A percentile compares a stretch with the other conserved stretches of the same genome.
Evolutionary conservation across 2,113 vertebrate genomes (phyloP).

Genomic region (Helogale parvula): DNA sequence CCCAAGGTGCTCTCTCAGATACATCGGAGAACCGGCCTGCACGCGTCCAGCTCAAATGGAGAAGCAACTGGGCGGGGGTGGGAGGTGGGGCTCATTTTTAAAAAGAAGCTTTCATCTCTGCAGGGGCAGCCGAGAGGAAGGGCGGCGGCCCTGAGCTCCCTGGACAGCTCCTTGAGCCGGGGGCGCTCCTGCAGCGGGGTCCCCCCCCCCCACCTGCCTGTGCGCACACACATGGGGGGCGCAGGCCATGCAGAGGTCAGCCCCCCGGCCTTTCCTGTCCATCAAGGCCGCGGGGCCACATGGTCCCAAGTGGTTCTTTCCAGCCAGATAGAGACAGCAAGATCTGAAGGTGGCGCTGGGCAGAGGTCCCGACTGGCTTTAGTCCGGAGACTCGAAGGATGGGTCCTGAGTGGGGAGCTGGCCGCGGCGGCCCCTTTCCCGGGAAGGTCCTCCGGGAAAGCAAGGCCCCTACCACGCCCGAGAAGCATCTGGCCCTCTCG

Average conservation of each 20-base stretch:
- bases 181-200: not conserved
- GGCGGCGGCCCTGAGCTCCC: not conserved
- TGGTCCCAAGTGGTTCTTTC: not conserved
- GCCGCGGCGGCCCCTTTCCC: not conserved
- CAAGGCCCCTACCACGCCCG: not conserved
- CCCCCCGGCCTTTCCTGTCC: not conserved
- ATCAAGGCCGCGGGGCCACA: fast-evolving
- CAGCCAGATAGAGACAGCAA: not conserved
- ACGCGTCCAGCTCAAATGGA: not conserved
- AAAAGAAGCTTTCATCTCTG: not conserved
- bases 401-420: not conserved
- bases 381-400: not conserved
- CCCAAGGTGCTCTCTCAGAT: not conserved
- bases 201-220: fast-evolving
- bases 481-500: not conserved
- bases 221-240: too few species aligned
- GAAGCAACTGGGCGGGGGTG: too few species aligned
- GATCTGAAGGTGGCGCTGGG: not conserved
- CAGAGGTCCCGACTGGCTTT: not conserved
- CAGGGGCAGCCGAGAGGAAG: not conserved
- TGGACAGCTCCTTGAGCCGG: not conserved
- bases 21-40: too few species aligned
- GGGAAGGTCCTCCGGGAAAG: not conserved
- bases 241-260: fast-evolving
- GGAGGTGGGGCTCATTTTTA: not conserved